phyloP scores from a whole-genome alignment of 2,113 vertebrate species.

The Lepisosteus oculatus region DNA sequence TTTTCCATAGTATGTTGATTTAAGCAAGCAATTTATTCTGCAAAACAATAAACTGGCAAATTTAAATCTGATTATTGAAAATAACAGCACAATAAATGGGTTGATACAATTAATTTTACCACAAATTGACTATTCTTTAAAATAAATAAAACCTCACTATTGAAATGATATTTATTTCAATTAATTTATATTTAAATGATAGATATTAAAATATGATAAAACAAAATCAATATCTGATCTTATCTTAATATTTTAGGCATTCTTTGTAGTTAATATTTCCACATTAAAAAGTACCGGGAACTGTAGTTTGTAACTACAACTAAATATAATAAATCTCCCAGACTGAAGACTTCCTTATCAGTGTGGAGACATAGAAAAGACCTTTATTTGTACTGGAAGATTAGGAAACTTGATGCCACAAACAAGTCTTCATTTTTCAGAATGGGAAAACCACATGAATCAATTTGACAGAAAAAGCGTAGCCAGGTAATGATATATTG shows the following conservation, averaged over 20 bases:
- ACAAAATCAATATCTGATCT: too few species aligned
- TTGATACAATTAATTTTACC: too few species aligned
- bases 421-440: neutral
- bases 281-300: conserved; percentile 22
- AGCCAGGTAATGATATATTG: neutral
- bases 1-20: too few species aligned
- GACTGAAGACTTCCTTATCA: neutral
- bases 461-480: neutral
- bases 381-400: neutral
- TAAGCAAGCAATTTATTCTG: too few species aligned
- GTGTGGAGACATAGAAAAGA: neutral
- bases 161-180: too few species aligned
- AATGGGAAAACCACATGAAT: neutral
- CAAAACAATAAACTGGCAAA: too few species aligned
- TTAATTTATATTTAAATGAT: too few species aligned
- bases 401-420: neutral
- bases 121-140: too few species aligned
- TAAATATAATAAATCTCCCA: neutral
- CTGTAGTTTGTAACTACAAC: neutral
- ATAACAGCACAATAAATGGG: too few species aligned
- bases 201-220: too few species aligned
- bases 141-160: too few species aligned
- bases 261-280: conserved; percentile 7
- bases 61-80: too few species aligned
- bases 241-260: conserved; percentile 12